These are phyloP conservation scores for Probaryconus sp. DNA, from an alignment of 1,140 invertebrate genomes.

Conservation along the genomic window DNA sequence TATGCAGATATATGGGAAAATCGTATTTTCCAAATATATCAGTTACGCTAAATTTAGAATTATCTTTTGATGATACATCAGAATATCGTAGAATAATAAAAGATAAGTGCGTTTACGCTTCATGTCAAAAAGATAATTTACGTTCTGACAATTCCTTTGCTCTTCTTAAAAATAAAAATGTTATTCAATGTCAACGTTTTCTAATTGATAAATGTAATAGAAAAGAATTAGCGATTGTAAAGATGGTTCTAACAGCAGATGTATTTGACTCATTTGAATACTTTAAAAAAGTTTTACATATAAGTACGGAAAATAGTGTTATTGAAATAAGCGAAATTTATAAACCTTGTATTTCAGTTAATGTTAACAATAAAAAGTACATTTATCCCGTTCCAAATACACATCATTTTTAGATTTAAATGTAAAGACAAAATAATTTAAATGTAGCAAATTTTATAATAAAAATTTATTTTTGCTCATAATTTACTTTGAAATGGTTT, in stretches of 20 bases:
- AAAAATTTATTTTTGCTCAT: too few relatives aligned
- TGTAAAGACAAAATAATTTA: too few relatives aligned
- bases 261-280: not conserved
- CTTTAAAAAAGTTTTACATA: not conserved
- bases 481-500: too few relatives aligned
- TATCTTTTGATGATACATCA: not conserved
- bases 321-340: not conserved
- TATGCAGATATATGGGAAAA: conserved; percentile 1
- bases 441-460: too few relatives aligned
- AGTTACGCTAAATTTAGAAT: not conserved
- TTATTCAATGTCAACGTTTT: conserved; percentile 2
- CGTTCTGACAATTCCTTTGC: conserved; percentile 4
- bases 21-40: not conserved
- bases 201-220: not conserved
- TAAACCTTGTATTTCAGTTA: not conserved
- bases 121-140: not conserved
- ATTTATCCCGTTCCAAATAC: conserved; percentile 11
- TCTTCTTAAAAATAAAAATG: not conserved
- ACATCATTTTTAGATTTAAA: conserved; percentile 11
- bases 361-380: not conserved
- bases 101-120: conserved; percentile 12
- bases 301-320: not conserved
- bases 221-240: conserved; percentile 1
- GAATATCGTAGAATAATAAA: conserved; percentile 9
- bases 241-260: not conserved